Percentiles rank a stretch among this genome's conserved stretches.
These are phyloP conservation scores for Microtus oregoni DNA, from an alignment of 2,113 vertebrate species.

Conservation along the genomic window DNA sequence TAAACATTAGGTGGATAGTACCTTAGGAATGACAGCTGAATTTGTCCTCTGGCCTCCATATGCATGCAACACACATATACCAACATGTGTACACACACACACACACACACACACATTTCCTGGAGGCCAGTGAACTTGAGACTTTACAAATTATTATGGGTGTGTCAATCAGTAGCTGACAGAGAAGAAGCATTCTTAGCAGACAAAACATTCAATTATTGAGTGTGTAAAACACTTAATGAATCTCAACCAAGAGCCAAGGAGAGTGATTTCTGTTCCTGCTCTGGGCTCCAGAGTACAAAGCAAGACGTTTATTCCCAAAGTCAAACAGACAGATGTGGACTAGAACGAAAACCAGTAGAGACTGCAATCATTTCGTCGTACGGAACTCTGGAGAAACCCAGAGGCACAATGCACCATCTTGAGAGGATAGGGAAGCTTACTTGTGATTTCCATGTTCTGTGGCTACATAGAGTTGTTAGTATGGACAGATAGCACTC, in stretches of 20 bases:
- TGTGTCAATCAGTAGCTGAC: not conserved
- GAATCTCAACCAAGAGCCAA: not conserved
- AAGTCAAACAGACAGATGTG: not conserved
- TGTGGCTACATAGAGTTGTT: too few species aligned
- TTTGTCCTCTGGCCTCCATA: not conserved
- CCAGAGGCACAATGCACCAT: not conserved
- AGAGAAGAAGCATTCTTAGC: not conserved
- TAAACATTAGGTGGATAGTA: not conserved
- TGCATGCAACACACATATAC: not conserved
- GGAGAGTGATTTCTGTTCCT: not conserved
- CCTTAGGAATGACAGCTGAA: not conserved
- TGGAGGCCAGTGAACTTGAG: not conserved
- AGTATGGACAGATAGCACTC: not conserved
- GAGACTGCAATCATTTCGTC: too few species aligned
- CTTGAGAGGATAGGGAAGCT: fast-evolving
- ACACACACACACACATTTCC: too few species aligned
- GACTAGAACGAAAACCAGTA: not conserved
- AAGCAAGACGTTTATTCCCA: not conserved
- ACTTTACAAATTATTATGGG: not conserved
- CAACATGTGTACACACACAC: not conserved
- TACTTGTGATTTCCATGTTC: not conserved
- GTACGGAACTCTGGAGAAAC: not conserved
- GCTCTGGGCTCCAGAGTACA: not conserved
- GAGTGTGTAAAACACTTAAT: not conserved
- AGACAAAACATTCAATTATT: not conserved